Conservation (phyloP, 2,888 invertebrate genomes). For the Drosophila borborema region DNA sequence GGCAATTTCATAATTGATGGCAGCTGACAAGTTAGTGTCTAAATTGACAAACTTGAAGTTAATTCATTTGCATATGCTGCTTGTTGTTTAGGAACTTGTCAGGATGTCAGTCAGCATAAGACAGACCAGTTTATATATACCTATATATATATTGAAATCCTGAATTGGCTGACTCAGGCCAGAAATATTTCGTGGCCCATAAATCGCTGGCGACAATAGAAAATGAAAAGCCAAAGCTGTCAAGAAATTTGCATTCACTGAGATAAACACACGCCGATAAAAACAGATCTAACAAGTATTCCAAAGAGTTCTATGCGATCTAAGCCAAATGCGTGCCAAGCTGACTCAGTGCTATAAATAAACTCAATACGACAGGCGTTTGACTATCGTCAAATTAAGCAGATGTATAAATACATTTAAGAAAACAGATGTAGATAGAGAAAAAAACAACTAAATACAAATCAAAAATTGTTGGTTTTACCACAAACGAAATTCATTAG, state of each 20-base stretch:
- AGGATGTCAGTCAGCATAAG: conserved; percentile 23
- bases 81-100: conserved; percentile 13
- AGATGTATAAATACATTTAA: conserved; percentile 29
- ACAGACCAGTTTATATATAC: conserved; percentile 17
- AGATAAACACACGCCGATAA: conserved; percentile 46
- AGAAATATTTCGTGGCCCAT: conserved; percentile 15
- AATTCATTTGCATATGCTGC: conserved; percentile 49
- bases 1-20: conserved; percentile 77
- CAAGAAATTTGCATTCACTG: conserved; percentile 55
- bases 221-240: conserved; percentile 45
- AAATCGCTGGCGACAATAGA: conserved; percentile 28
- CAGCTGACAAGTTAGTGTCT: conserved; percentile 69
- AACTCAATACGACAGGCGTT: conserved; percentile 25
- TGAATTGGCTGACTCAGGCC: conserved; percentile 26
- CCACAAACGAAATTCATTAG: conserved; percentile 36
- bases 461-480: conserved; percentile 62
- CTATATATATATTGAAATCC: conserved; percentile 27
- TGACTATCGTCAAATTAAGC: conserved; percentile 22
- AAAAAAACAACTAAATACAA: conserved; percentile 39
- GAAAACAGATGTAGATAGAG: neutral
- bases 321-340: conserved; percentile 55
- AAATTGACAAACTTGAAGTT: conserved; percentile 60
- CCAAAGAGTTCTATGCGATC: conserved; percentile 7
- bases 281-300: conserved; percentile 8
- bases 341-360: conserved; percentile 77